Evolutionary conservation across 2,113 vertebrate genomes (phyloP).

Genomic region (Marmota flaviventris): DNA sequence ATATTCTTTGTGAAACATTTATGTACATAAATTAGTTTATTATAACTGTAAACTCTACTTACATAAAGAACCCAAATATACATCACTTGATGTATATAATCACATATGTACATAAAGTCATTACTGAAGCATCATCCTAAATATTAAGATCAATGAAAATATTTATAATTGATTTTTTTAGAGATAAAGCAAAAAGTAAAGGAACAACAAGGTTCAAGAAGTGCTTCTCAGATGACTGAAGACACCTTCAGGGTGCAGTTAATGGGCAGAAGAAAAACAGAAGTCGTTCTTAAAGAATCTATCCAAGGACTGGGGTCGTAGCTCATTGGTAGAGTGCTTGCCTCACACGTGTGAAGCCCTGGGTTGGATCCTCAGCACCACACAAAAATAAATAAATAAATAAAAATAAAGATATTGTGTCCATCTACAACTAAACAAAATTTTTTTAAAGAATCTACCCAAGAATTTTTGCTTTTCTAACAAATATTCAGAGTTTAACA

Average conservation of each 20-base stretch:
- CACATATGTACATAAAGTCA: neutral
- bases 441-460: neutral
- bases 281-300: no score
- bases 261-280: neutral
- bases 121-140: constrained; percentile 6
- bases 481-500: neutral
- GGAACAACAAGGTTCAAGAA: constrained; percentile 31
- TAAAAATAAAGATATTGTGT: no score
- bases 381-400: no score
- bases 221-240: neutral
- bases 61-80: neutral
- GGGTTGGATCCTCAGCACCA: no score
- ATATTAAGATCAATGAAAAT: constrained; percentile 55
- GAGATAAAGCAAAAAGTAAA: constrained; percentile 30
- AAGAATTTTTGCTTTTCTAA: constrained; percentile 40
- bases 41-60: no score
- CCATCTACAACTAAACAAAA: no score
- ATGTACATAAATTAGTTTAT: neutral
- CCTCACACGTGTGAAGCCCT: no score
- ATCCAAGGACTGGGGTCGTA: no score
- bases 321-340: neutral
- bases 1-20: neutral
- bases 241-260: neutral
- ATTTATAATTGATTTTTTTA: constrained; percentile 32
- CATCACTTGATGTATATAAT: neutral